phyloP scores from a whole-genome alignment of 2,888 invertebrate species.

The Morinoia aosen region DNA sequence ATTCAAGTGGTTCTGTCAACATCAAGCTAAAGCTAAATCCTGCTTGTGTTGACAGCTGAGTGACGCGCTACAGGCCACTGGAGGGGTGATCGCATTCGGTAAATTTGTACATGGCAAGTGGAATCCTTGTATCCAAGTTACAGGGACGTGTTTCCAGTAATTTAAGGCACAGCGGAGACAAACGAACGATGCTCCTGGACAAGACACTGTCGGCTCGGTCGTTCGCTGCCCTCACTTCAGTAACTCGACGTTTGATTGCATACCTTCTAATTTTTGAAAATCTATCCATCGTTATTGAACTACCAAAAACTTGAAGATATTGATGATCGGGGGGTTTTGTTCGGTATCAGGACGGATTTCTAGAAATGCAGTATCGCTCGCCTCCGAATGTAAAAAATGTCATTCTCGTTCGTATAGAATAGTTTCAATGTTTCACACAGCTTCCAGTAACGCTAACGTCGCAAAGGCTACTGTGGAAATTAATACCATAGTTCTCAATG shows the following conservation, averaged over 20 bases:
- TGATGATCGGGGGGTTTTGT: no score
- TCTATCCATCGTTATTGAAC: neutral
- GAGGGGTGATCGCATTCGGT: neutral
- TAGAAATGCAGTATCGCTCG: no score
- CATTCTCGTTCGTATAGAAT: no score
- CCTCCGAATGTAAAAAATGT: no score
- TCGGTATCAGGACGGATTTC: neutral
- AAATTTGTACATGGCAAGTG: neutral
- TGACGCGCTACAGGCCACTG: neutral
- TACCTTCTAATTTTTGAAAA: neutral
- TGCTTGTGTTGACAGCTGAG: neutral
- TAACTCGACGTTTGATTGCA: neutral
- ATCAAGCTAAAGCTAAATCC: neutral
- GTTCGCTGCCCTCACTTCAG: neutral
- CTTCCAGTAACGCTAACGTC: neutral
- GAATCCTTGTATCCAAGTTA: neutral
- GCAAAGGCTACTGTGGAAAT: neutral
- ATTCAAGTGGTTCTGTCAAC: neutral
- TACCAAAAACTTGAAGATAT: neutral
- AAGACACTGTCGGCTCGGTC: neutral
- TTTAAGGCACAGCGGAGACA: neutral
- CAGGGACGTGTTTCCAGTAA: neutral
- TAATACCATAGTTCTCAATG: neutral
- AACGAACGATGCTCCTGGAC: neutral
- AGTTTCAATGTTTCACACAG: no score